Evolutionary conservation across 2,797 vertebrate species (phyloP), one percentile per base, ranked within the genome.

Genomic region (Tangara arthus): DNA sequence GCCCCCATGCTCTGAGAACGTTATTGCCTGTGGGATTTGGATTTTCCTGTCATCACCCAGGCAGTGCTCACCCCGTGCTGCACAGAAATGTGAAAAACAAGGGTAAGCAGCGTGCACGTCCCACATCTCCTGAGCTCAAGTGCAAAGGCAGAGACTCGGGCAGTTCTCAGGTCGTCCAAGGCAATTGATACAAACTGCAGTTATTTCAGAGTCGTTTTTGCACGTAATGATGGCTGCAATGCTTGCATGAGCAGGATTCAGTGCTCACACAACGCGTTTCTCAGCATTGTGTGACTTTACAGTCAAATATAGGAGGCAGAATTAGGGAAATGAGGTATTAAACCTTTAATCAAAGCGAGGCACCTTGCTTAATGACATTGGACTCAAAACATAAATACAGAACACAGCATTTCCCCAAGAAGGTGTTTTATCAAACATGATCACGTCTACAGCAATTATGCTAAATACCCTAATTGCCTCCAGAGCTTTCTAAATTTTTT

Each of bases 371-470:
- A 69, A 21, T 50, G 15, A 24, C 60, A 46, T 83, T 82, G 15
- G 68, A 19, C 65, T 88, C 17, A 47, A 46, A 96, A 92, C 16
- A 15, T 68, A 95, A 95, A 87, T 12, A 68, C 24, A 93, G 41
- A 85, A 23, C 34, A 49, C 52, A 46, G 3, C 12, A 1, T 84
- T 94, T 93, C 55, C 47, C 12, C 60, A 68, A 55, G 37, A 85
- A 66, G n/a, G 10, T 60, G 71, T 78, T 96, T 80, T 42, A 87
- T 94, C 65, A 79, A 86, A 57, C 72, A 26, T 18, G 41, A 89
- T 88, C n/a, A 87, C 8, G 0, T 82, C 82, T 75, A 66, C n/a
- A 82, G 49, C 82, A 96, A 96, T 95, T 95, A 93, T 84, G 24
- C 37, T 93, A 93, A 93, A 59, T 17, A 87, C 4, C 52, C 5